Percentiles rank a stretch among this genome's conserved stretches.
Evolutionary conservation across 2,113 vertebrate species (phyloP).

Genomic region (Odocoileus virginianus): DNA sequence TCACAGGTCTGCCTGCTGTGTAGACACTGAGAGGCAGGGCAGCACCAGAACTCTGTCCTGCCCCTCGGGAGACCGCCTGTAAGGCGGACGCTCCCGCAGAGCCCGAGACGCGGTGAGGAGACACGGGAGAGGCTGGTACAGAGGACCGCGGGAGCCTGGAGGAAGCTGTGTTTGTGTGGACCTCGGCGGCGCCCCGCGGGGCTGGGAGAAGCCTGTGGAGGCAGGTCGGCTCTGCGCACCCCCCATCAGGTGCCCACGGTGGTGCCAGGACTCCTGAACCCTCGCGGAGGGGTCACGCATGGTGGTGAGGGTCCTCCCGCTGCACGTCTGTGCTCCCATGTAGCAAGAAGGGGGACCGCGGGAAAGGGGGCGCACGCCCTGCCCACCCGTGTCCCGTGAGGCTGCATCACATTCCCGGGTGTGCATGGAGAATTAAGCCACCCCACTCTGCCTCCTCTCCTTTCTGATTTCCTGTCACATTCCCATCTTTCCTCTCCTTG

Average conservation of each 20-base stretch:
- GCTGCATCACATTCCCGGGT: background rate
- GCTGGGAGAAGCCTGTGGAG: background rate
- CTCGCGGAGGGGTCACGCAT: background rate
- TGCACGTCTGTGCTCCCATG: background rate
- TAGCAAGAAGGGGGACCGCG: background rate
- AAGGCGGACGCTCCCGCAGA: background rate
- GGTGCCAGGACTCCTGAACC: background rate
- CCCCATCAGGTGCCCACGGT: background rate
- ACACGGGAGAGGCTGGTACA: background rate
- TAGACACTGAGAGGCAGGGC: background rate
- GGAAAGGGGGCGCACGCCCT: background rate
- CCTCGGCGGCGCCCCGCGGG: background rate
- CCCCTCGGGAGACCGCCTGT: background rate
- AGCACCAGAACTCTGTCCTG: fast-evolving
- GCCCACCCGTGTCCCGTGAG: background rate
- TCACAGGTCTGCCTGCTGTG: background rate
- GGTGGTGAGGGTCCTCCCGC: no score
- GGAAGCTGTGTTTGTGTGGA: background rate
- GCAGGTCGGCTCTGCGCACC: background rate
- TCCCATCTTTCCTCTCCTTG: background rate
- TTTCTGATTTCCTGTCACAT: background rate
- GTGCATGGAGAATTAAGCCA: background rate
- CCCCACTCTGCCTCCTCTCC: background rate
- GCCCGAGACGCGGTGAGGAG: background rate
- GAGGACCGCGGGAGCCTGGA: background rate